Base-by-base conservation (phyloP, 2,888 invertebrate genomes). In the Cyrtodaria siliqua region DNA sequence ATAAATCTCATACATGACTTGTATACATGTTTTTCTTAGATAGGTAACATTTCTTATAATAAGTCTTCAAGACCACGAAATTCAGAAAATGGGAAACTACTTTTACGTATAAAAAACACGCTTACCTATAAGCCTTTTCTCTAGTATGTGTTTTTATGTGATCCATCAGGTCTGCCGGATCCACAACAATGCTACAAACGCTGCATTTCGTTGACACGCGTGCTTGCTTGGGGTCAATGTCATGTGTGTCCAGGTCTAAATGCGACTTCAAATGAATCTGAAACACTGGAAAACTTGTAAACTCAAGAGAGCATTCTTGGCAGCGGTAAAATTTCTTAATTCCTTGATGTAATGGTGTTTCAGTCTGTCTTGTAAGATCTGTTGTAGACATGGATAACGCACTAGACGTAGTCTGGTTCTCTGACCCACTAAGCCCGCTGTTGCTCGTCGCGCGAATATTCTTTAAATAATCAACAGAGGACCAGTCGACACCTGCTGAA, bases 201-300 rank as follows among this genome's bases (percentile, higher is more conserved):
- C 16, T 42, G 23, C 69, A 69, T n/a, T 47, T 69, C 26, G 53
- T 33, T 23, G 29, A 20, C 16, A 9, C 18, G 18, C 26, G 2
- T n/a, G 47, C 33, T 33, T 40, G 38, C 42, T 38, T 16, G 47
- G 47, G 18, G 56, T 20, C 38, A 18, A 33, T 14, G 33, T 33
- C 12, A 4, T 8, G 4, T 33, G 33, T 33, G 6, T 33, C 33
- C 12, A 33, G 33, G 4, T 33, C 33, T 33, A 33, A 33, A 50
- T 69, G 69, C 33, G 61, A 55, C 55, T 69, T 53, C 18, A 69
- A 23, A 14, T 69, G 69, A n/a, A 14, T 16, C 55, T 69, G 69
- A 23, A 69, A 69, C 44, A 44, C 69, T n/a, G 69, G 53, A 29
- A 69, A 69, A 20, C 53, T 38, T 6, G 44, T 33, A 47, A 69